Conservation (phyloP, 2,797 vertebrate species). For the Protonibea diacanthus region DNA sequence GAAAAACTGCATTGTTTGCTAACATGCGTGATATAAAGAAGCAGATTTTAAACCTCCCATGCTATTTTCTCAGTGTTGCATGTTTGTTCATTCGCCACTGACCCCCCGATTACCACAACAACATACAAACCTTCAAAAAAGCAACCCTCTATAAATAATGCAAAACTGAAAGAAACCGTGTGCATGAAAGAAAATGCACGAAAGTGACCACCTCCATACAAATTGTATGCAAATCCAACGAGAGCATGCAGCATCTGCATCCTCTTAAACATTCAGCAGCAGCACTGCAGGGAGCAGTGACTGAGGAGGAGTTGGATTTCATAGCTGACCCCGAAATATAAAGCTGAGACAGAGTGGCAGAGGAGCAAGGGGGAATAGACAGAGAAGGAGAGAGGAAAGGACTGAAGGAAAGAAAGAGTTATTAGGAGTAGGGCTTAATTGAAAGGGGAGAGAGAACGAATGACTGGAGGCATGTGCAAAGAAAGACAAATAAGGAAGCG, state of each 20-base stretch:
- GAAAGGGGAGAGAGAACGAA: conserved; percentile 7
- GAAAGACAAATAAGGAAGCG: conserved; percentile 40
- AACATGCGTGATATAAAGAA: neutral
- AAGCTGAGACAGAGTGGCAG: neutral
- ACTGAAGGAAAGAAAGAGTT: neutral
- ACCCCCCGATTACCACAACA: neutral
- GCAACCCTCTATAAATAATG: neutral
- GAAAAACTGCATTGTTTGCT: neutral
- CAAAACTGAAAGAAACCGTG: neutral
- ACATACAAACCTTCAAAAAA: neutral
- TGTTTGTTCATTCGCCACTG: neutral
- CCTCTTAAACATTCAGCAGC: conserved; percentile 34
- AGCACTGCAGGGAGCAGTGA: conserved; percentile 30
- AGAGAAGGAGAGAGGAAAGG: neutral
- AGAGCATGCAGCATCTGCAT: conserved; percentile 28
- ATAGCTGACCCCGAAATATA: conserved; percentile 33
- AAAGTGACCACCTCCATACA: conserved; percentile 31
- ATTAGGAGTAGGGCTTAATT: conserved; percentile 19
- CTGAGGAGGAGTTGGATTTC: conserved; percentile 36
- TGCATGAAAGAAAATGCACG: neutral
- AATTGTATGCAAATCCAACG: conserved; percentile 53
- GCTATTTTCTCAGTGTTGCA: neutral
- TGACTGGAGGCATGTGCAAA: conserved; percentile 30
- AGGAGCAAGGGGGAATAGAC: neutral
- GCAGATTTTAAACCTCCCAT: neutral